Evolutionary conservation across 1,140 invertebrate species (phyloP).

Genomic region (Euborellia annulipes): DNA sequence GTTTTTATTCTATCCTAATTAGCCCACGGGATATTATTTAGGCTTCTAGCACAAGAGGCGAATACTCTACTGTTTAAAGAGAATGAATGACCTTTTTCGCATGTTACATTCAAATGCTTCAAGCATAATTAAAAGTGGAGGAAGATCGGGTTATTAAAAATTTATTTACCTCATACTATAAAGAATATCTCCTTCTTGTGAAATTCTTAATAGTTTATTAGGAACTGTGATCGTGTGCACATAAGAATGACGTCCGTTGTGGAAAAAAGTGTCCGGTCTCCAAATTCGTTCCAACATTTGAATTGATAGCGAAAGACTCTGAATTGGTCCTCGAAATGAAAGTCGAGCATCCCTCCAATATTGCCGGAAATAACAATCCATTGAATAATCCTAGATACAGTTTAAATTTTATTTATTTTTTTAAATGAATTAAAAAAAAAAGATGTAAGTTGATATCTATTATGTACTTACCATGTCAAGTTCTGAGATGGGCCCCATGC

Average conservation of each 20-base stretch:
- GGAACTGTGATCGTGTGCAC: slow-evolving; percentile 91
- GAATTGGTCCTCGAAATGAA: slow-evolving; percentile 65
- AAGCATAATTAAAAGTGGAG: too few relatives aligned
- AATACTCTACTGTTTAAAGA: too few relatives aligned
- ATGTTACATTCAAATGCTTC: too few relatives aligned
- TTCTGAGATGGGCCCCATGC: slow-evolving; percentile 90
- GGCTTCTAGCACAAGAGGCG: too few relatives aligned
- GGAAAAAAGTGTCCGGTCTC: slow-evolving; percentile 92
- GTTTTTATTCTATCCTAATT: too few relatives aligned
- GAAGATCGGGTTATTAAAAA: too few relatives aligned
- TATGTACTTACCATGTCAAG: slow-evolving; percentile 67
- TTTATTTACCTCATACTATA: slow-evolving; percentile 24
- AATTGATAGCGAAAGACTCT: slow-evolving; percentile 68
- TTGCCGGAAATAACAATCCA: slow-evolving; percentile 93
- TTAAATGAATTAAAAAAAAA: too few relatives aligned
- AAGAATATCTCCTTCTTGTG: slow-evolving; percentile 76
- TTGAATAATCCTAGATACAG: slow-evolving; percentile 71
- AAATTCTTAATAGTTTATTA: slow-evolving; percentile 81
- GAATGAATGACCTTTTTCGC: too few relatives aligned
- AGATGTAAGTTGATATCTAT: too few relatives aligned
- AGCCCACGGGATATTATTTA: too few relatives aligned
- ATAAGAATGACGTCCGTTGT: slow-evolving; percentile 80
- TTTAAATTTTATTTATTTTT: too few relatives aligned
- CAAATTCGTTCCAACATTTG: slow-evolving; percentile 88
- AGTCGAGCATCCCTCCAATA: slow-evolving; percentile 71